A percentile compares a stretch with the other conserved stretches of the same genome.
Evolutionary conservation across 2,888 invertebrate genomes (phyloP).

Genomic region (Diadegma fenestrale): DNA sequence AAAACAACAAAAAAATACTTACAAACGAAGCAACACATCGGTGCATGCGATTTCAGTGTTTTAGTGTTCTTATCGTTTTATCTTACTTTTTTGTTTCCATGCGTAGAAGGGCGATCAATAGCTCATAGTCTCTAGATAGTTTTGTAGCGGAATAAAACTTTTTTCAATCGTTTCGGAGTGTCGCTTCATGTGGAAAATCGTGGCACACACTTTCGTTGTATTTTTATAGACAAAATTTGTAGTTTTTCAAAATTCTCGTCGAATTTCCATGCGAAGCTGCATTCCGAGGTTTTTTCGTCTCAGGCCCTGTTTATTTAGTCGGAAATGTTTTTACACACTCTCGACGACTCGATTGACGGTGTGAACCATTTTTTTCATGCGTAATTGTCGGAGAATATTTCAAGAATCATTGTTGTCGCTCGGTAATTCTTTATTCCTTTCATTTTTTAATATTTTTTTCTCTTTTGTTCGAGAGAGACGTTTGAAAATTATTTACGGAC

Average conservation of each 20-base stretch:
- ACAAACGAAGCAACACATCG: constrained; percentile 8
- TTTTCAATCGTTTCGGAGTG: background rate
- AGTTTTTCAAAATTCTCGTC: background rate
- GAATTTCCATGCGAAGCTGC: background rate
- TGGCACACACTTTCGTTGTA: constrained; percentile 1
- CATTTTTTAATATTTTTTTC: background rate
- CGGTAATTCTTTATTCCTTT: background rate
- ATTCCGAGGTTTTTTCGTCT: background rate
- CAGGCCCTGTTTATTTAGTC: background rate
- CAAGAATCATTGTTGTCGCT: background rate
- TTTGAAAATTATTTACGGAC: background rate
- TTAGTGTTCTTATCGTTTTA: constrained; percentile 20
- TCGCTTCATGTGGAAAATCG: background rate
- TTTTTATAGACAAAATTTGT: background rate
- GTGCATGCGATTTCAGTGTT: constrained; percentile 53
- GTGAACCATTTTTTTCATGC: background rate
- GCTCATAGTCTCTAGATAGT: constrained; percentile 40
- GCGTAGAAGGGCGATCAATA: constrained; percentile 5
- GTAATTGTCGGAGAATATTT: background rate
- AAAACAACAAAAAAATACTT: background rate
- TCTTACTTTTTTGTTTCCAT: constrained; percentile 12
- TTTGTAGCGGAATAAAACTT: constrained; percentile 9
- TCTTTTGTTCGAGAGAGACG: background rate
- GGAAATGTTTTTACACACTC: background rate
- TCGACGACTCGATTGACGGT: background rate